Conservation (phyloP, 92 coral and sea anemone genomes). For the Virgularia gustaviana region DNA sequence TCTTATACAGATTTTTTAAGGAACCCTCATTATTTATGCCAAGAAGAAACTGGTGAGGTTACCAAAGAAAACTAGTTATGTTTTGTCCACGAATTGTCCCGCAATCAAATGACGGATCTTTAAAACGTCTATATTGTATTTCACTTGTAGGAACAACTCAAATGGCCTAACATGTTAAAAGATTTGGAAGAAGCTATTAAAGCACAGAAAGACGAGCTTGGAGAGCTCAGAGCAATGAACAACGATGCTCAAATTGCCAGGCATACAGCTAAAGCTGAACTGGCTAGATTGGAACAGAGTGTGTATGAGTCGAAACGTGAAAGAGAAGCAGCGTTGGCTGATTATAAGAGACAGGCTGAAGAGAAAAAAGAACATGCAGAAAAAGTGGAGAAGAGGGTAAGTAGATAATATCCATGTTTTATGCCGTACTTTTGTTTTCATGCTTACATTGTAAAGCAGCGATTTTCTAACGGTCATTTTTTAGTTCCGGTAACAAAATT, state of each 20-base stretch:
- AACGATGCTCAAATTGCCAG: conserved; percentile 96
- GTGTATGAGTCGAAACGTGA: conserved; percentile 94
- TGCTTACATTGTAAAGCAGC: too few species aligned
- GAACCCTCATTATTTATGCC: too few species aligned
- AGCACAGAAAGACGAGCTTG: conserved; percentile 80
- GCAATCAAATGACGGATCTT: not conserved
- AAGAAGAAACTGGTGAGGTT: too few species aligned
- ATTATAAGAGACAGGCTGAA: conserved; percentile 96
- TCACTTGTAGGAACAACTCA: conserved; percentile 59
- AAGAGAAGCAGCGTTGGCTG: conserved; percentile 85
- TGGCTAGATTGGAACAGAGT: conserved; percentile 84
- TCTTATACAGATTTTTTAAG: too few species aligned
- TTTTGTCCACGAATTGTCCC: too few species aligned
- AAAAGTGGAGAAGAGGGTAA: conserved; percentile 94
- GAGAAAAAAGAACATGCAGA: conserved; percentile 99
- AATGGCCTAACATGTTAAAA: conserved; percentile 94
- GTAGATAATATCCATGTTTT: not conserved
- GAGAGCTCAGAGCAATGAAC: conserved; percentile 87
- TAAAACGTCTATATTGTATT: not conserved
- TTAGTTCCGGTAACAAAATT: not conserved
- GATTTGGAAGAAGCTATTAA: conserved; percentile 78
- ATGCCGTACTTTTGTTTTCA: not conserved
- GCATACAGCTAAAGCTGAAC: conserved; percentile 96
- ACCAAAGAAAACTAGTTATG: too few species aligned
- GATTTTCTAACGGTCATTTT: not conserved